Base-by-base conservation (phyloP, 37 sponge, comb jelly and placozoan species). In the Halisarca cf. caerulea region DNA sequence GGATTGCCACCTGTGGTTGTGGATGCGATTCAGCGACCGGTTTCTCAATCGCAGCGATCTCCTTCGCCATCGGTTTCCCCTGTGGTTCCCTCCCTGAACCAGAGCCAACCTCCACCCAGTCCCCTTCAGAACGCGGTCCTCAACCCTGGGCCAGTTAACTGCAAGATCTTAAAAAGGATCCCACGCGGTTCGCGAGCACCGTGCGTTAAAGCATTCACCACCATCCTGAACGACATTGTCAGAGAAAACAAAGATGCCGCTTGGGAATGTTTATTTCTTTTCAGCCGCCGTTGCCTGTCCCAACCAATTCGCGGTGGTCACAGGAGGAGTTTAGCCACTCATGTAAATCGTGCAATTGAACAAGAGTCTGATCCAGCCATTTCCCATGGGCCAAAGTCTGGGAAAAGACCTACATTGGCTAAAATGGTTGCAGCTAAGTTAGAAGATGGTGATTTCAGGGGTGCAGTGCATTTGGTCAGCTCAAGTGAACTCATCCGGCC, bases 151-250 rank as follows among this genome's bases (percentile, higher is more conserved):
- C 57, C 57, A 17, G 17, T 55, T 55, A 55, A 55, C 17, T 55
- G 57, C 8, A 74, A 37, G 23, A 38, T 74, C 43, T 15, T 74
- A 15, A 74, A 74, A 37, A 15, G 43, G 17, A 74, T 74, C 35
- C 77, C 77, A 11, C 18, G 14, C 6, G 39, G 30, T 9, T 37
- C 77, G 15, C 39, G 42, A 39, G 43, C 18, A n/a, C 43, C 20
- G 14, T 18, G 30, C 14, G 14, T 14, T 14, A 37, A 74, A 42
- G 35, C 27, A 37, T 42, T 74, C 14, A 17, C 77, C 14, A 11
- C 43, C 43, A 74, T 74, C 77, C 43, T 74, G 11, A 15, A 37
- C 6, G 77, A 74, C 23, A 27, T 74, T 27, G 77, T 74, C 8
- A 37, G 17, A 6, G 20, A 9, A 15, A 74, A 74, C 23, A 42